phyloP scores from a whole-genome alignment of 2,888 invertebrate genomes.

The Leptura quadrifasciata region DNA sequence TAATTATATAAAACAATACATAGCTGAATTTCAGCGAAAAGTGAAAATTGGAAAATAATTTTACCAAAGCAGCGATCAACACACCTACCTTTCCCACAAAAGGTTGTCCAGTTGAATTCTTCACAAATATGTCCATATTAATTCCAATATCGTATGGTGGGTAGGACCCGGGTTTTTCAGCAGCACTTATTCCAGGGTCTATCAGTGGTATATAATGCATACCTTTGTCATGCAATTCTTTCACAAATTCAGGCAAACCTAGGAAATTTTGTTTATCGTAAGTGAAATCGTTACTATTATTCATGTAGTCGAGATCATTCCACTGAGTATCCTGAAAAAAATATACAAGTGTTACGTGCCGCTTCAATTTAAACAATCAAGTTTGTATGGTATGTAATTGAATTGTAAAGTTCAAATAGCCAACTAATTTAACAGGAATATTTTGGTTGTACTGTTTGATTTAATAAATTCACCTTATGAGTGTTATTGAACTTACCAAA shows the following conservation, averaged over 20 bases:
- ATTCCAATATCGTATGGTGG: constrained; percentile 86
- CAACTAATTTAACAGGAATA: too few species aligned
- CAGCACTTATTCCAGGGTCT: constrained; percentile 86
- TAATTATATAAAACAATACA: too few species aligned
- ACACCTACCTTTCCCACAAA: constrained; percentile 83
- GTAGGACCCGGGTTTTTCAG: constrained; percentile 81
- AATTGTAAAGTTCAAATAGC: too few species aligned
- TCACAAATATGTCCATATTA: constrained; percentile 83
- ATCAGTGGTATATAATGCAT: constrained; percentile 87
- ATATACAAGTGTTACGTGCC: constrained; percentile 5
- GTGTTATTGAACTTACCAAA: constrained; percentile 76
- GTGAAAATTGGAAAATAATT: background rate
- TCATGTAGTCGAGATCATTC: constrained; percentile 92
- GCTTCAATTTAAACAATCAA: background rate
- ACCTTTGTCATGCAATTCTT: constrained; percentile 80
- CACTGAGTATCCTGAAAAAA: constrained; percentile 82
- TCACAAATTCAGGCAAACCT: constrained; percentile 82
- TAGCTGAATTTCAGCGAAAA: too few species aligned
- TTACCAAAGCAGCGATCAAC: background rate
- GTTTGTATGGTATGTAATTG: too few species aligned
- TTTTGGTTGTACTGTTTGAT: too few species aligned
- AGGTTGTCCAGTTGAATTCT: constrained; percentile 79
- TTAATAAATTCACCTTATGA: background rate
- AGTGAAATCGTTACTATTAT: constrained; percentile 86
- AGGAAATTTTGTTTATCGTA: constrained; percentile 79